phyloP scores from a whole-genome alignment of 2,888 invertebrate species.

The Calephelis perditalis region DNA sequence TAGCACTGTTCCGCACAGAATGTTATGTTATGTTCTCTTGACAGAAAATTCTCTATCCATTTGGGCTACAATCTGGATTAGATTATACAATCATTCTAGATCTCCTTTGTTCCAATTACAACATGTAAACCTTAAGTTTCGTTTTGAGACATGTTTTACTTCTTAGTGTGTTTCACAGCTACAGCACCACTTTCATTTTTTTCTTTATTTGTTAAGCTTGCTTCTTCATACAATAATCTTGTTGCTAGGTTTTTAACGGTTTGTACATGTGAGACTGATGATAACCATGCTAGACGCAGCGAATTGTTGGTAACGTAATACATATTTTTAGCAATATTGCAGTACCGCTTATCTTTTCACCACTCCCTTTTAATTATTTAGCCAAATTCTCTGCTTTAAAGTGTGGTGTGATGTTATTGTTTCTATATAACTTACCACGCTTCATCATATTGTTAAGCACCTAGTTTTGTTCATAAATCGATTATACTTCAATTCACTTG shows the following conservation, averaged over 20 bases:
- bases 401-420: slow-evolving; percentile 25
- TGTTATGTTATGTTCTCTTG: no score
- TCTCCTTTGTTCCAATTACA: no score
- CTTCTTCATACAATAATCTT: slow-evolving; percentile 29
- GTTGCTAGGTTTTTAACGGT: slow-evolving; percentile 30
- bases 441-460: slow-evolving; percentile 26
- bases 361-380: slow-evolving; percentile 29
- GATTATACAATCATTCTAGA: no score
- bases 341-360: slow-evolving; percentile 31
- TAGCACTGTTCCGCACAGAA: no score
- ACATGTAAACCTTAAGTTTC: no score
- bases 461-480: slow-evolving; percentile 24
- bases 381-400: slow-evolving; percentile 28
- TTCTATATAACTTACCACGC: slow-evolving; percentile 11
- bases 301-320: slow-evolving; percentile 27
- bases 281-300: slow-evolving; percentile 30
- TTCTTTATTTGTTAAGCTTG: slow-evolving; percentile 20
- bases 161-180: slow-evolving; percentile 6
- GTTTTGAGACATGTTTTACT: neutral
- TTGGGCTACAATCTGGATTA: no score
- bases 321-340: slow-evolving; percentile 33
- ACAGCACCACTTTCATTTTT: slow-evolving; percentile 25
- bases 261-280: slow-evolving; percentile 25
- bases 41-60: no score
- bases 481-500: slow-evolving; percentile 19